Percentiles rank a stretch among this genome's conserved stretches.
Conservation (phyloP, 1,140 invertebrate species). For the Uloborus diversus region DNA sequence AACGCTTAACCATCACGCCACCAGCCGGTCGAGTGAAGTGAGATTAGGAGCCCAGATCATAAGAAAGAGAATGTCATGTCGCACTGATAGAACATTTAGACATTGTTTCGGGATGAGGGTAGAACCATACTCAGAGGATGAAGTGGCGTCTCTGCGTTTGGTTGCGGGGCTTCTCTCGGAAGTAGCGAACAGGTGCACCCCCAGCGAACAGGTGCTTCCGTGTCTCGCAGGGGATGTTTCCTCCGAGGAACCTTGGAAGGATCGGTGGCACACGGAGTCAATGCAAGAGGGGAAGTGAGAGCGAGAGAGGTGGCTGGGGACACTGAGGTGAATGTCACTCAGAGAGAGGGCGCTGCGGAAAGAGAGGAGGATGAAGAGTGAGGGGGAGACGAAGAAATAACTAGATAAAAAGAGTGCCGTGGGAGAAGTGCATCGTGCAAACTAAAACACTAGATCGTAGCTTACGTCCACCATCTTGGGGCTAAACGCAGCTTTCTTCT, state of each 20-base stretch:
- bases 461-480: no score
- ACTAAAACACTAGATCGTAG: no score
- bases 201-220: conserved; percentile 39
- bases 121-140: neutral
- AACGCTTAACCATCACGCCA: no score
- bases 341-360: conserved; percentile 21
- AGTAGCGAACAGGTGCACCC: conserved; percentile 33
- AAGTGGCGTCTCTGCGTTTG: neutral
- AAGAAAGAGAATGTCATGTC: no score
- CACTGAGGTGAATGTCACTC: conserved; percentile 40
- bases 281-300: neutral
- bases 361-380: neutral
- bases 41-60: no score
- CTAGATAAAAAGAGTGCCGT: neutral
- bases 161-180: neutral
- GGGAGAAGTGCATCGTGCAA: neutral
- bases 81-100: no score
- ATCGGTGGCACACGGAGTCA: neutral
- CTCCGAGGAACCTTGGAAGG: conserved; percentile 30
- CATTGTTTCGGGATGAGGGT: neutral
- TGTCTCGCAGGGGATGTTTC: conserved; percentile 9
- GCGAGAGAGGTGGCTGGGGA: neutral
- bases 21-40: no score
- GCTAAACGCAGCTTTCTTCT: no score
- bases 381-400: neutral